A percentile compares a stretch with the other conserved stretches of the same genome.
These are phyloP conservation scores for Catostylus mosaicus DNA, from an alignment of 30 jellyfish, hydroid and myxozoan species.

Conservation along the genomic window DNA sequence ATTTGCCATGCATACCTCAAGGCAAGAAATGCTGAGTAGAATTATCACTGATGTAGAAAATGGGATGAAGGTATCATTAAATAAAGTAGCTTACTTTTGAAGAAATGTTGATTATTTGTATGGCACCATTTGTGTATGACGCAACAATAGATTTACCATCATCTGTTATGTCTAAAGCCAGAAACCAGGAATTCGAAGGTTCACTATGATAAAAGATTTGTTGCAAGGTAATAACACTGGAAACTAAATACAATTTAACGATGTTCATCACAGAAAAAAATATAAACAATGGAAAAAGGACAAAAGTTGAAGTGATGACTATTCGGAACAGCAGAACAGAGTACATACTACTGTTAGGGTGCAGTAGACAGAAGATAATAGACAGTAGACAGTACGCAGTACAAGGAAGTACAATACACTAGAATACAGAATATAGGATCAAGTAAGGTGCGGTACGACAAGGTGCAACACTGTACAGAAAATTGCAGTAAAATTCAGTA, in stretches of 20 bases:
- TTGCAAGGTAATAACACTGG: no score
- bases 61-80: no score
- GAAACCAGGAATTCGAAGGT: not conserved
- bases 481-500: not conserved
- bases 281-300: no score
- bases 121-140: conserved; percentile 5
- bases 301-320: no score
- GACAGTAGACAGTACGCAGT: not conserved
- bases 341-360: no score
- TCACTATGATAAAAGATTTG: not conserved
- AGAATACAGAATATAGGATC: not conserved
- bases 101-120: not conserved
- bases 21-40: no score
- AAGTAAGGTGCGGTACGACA: not conserved
- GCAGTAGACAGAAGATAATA: no score
- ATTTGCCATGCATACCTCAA: no score
- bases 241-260: no score
- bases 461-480: not conserved
- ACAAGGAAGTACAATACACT: not conserved
- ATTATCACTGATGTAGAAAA: no score
- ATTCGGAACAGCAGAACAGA: no score
- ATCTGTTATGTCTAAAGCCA: conserved; percentile 12
- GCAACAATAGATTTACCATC: conserved; percentile 5
- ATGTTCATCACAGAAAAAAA: no score
- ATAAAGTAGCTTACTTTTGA: not conserved